These are phyloP conservation scores for Arizona elegans DNA, from an alignment of 2,113 vertebrate genomes.

Conservation along the genomic window DNA sequence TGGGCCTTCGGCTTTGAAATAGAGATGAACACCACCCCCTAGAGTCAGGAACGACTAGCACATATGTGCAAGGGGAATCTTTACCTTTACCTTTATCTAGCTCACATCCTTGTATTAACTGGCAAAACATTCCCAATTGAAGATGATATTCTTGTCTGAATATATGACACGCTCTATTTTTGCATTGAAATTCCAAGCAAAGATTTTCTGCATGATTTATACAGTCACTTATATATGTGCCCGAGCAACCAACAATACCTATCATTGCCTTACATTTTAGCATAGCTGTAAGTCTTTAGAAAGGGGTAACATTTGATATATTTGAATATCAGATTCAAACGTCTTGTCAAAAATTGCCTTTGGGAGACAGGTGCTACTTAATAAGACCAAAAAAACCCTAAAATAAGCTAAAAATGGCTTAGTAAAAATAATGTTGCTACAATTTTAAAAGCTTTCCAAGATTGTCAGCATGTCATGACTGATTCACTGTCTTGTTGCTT, in stretches of 20 bases:
- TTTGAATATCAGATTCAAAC: neutral
- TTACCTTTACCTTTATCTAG: too few relatives aligned
- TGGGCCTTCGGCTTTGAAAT: too few relatives aligned
- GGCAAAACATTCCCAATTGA: neutral
- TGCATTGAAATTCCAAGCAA: neutral
- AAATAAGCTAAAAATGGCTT: neutral
- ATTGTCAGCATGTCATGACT: constrained; percentile 1
- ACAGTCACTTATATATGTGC: neutral
- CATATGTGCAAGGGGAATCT: too few relatives aligned
- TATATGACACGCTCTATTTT: neutral
- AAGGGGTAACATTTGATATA: neutral
- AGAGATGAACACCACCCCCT: too few relatives aligned
- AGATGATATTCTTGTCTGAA: neutral
- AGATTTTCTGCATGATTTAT: neutral
- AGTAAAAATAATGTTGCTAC: neutral
- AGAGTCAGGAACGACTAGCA: too few relatives aligned
- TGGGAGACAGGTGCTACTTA: neutral
- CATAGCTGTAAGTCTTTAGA: neutral
- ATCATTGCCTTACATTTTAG: neutral
- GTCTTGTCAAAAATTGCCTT: neutral
- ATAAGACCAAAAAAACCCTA: neutral
- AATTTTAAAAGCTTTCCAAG: constrained; percentile 4
- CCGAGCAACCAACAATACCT: neutral
- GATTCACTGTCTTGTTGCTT: constrained; percentile 34
- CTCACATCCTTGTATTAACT: neutral